Evolutionary conservation across 2,113 vertebrate genomes (phyloP), one percentile per base, ranked within the genome.

Genomic region (Pipra filicauda): DNA sequence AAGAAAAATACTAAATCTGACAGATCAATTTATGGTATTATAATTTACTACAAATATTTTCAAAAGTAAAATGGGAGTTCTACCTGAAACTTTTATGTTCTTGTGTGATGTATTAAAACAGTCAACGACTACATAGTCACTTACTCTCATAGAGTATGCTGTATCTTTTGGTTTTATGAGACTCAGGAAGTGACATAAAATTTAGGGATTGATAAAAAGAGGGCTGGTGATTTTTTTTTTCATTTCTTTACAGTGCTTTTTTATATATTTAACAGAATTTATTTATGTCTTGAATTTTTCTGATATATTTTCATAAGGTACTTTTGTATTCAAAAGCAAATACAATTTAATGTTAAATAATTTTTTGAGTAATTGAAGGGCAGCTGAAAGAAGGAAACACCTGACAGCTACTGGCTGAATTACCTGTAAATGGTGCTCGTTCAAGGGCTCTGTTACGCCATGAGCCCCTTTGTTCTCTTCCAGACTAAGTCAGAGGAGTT

Each of bases 281-380:
- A 59, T 85, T 69, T 71, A 10, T 79, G 33, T 2, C 6, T 14
- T 35, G 5, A 3, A 4, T 43, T 35, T 59, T 85, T 64, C 27
- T 82, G 26, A 24, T 39, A 21, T 6, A 1, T 1, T 21, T 44
- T 35, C 9, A 46, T 26, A 1, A 28, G 4, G 21, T 0, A 0
- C 3, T 37, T 77, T 43, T 54, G 4, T 13, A 64, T 64, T 77
- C 35, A 35, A 52, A 91, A 66, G 2, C 8, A 69, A 64, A 57
- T 24, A 41, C 4, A 37, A 65, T 41, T 65, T 52, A 7, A 6
- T 4, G 1, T 74, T 23, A 92, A 59, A 26, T 3, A 48, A 20
- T 69, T 62, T 15, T 94, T 11, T 48, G 22, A 19, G 17, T 7
- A 64, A 20, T 24, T 41, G 55, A 31, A n/a, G 30, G 6, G 21